Conservation (phyloP, 2,797 vertebrate genomes). For the Harpagifer antarcticus region DNA sequence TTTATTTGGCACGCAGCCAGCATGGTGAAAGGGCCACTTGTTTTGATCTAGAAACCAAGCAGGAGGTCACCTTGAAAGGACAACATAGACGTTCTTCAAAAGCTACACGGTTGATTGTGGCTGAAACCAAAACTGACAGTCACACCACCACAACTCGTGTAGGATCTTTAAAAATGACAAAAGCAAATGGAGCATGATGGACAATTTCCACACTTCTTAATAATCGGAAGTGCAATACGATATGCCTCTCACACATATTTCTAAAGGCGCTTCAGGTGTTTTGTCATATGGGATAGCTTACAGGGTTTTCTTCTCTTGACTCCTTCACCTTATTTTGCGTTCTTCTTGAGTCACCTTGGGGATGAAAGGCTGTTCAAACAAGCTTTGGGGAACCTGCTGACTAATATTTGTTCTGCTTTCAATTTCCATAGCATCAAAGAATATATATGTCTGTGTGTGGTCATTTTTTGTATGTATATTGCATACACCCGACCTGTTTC, state of each 20-base stretch:
- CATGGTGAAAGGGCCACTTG: not conserved
- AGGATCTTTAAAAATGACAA: slow-evolving; percentile 1
- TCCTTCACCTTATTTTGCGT: not conserved
- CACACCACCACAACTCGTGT: not conserved
- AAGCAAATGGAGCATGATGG: slow-evolving; percentile 10
- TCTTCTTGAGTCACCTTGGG: not conserved
- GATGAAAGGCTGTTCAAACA: slow-evolving; percentile 26
- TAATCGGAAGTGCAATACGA: too few relatives aligned
- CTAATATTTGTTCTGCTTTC: not conserved
- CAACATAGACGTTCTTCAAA: not conserved
- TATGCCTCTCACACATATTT: too few relatives aligned
- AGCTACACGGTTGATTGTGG: not conserved
- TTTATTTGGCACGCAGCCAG: slow-evolving; percentile 1
- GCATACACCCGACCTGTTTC: too few relatives aligned
- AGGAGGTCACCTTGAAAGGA: slow-evolving; percentile 14
- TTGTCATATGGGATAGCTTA: too few relatives aligned
- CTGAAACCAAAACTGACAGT: not conserved
- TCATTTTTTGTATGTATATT: slow-evolving; percentile 9
- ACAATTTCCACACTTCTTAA: not conserved
- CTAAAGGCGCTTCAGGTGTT: not conserved
- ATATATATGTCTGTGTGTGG: not conserved
- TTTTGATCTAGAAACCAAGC: slow-evolving; percentile 5
- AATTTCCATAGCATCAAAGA: not conserved
- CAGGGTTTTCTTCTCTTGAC: slow-evolving; percentile 7
- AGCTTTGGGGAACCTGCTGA: not conserved